Conservation (phyloP, 2,888 invertebrate genomes). For the Drosophila suboccidentalis region DNA sequence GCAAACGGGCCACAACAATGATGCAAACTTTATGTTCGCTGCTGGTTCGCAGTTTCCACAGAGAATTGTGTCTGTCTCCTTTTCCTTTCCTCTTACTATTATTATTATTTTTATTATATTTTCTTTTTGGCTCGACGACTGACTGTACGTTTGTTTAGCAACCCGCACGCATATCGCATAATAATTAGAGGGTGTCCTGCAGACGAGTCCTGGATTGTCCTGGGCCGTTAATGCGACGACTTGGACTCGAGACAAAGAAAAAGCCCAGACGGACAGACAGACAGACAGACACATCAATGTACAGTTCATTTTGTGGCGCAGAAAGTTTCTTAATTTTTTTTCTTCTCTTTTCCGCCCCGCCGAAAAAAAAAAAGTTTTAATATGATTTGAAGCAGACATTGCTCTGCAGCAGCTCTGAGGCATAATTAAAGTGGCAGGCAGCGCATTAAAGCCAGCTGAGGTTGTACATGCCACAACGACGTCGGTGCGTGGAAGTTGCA, state of each 20-base stretch:
- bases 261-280: constrained; percentile 58
- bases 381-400: constrained; percentile 76
- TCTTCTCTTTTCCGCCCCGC: constrained; percentile 21
- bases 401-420: constrained; percentile 28
- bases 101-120: constrained; percentile 63
- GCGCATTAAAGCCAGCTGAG: constrained; percentile 53
- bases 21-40: constrained; percentile 24
- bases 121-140: constrained; percentile 37
- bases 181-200: constrained; percentile 78
- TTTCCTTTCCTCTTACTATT: constrained; percentile 21
- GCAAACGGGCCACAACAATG: constrained; percentile 45
- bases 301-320: constrained; percentile 77
- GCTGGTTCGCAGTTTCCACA: constrained; percentile 29
- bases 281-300: constrained; percentile 51
- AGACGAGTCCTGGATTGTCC: constrained; percentile 43
- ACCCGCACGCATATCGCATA: constrained; percentile 78
- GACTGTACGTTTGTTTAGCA: constrained; percentile 70
- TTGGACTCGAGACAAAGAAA: constrained; percentile 45
- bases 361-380: constrained; percentile 65
- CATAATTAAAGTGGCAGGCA: constrained; percentile 70
- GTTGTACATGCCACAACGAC: constrained; percentile 6
- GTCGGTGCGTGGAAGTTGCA: constrained; percentile 50
- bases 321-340: constrained; percentile 78
- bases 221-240: constrained; percentile 63
- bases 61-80: constrained; percentile 19